Conservation (phyloP, 2,113 vertebrate species). For the Nestor notabilis region DNA sequence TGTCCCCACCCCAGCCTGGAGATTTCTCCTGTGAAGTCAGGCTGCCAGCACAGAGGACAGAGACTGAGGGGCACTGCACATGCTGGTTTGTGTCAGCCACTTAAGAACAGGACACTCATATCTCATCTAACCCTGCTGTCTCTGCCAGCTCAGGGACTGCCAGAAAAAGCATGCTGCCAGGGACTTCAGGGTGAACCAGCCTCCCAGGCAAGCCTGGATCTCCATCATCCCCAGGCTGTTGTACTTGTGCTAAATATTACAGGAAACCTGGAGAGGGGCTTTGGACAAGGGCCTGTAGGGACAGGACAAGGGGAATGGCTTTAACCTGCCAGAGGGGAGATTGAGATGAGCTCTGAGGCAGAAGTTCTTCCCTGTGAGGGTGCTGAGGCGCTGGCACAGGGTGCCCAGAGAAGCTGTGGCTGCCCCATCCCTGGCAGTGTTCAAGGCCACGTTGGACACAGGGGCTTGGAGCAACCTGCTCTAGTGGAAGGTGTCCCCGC, state of each 20-base stretch:
- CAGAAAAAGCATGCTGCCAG: neutral
- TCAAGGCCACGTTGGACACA: too few species aligned
- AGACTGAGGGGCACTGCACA: rapidly evolving
- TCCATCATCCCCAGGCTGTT: neutral
- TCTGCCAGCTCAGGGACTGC: neutral
- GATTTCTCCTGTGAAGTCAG: neutral
- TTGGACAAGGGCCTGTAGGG: too few species aligned
- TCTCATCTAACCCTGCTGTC: neutral
- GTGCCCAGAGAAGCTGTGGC: too few species aligned
- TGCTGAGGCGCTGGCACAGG: too few species aligned
- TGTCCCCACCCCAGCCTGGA: neutral
- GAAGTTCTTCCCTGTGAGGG: too few species aligned
- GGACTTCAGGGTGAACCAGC: neutral
- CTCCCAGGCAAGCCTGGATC: neutral
- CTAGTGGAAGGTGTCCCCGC: too few species aligned
- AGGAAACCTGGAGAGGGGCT: too few species aligned
- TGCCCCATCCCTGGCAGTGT: too few species aligned
- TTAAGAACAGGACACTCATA: neutral
- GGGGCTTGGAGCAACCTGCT: too few species aligned
- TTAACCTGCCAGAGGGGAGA: too few species aligned
- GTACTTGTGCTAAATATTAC: neutral
- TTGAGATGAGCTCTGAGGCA: too few species aligned
- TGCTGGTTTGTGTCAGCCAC: neutral
- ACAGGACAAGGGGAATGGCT: too few species aligned
- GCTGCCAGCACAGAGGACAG: neutral